phyloP scores from a whole-genome alignment of 2,888 invertebrate genomes.

The Thymelicus acteon region DNA sequence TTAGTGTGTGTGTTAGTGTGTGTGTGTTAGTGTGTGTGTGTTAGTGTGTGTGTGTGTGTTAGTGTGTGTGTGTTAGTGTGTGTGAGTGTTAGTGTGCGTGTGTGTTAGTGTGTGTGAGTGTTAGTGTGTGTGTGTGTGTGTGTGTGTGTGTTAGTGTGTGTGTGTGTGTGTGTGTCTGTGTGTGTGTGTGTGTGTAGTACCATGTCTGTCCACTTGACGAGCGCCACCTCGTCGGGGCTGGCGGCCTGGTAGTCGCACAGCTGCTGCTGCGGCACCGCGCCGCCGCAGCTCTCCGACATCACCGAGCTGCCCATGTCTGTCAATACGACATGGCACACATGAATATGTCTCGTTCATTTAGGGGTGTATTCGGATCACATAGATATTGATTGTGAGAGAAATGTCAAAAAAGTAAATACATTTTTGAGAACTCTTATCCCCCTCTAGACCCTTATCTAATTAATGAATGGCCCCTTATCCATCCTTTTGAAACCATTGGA shows the following conservation, averaged over 20 bases:
- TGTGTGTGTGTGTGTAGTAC: constrained; percentile 61
- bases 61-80: neutral
- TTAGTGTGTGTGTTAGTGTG: neutral
- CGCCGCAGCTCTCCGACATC: constrained; percentile 78
- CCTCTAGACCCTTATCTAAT: too few species aligned
- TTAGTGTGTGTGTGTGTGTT: neutral
- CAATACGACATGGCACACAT: neutral
- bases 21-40: neutral
- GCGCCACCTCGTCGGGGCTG: constrained; percentile 97
- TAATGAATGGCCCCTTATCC: too few species aligned
- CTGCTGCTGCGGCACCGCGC: constrained; percentile 79
- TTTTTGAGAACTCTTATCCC: neutral
- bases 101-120: too few species aligned
- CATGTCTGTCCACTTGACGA: constrained; percentile 96
- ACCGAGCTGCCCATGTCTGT: constrained; percentile 78
- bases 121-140: too few species aligned
- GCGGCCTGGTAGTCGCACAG: constrained; percentile 89
- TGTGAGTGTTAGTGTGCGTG: neutral
- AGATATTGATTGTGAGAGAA: too few species aligned
- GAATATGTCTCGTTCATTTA: too few species aligned
- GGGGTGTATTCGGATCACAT: too few species aligned
- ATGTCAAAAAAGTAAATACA: too few species aligned
- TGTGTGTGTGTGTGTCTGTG: neutral
- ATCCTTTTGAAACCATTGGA: too few species aligned
- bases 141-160: too few species aligned